Conservation (phyloP, 2,113 vertebrate species). For the Equus quagga region DNA sequence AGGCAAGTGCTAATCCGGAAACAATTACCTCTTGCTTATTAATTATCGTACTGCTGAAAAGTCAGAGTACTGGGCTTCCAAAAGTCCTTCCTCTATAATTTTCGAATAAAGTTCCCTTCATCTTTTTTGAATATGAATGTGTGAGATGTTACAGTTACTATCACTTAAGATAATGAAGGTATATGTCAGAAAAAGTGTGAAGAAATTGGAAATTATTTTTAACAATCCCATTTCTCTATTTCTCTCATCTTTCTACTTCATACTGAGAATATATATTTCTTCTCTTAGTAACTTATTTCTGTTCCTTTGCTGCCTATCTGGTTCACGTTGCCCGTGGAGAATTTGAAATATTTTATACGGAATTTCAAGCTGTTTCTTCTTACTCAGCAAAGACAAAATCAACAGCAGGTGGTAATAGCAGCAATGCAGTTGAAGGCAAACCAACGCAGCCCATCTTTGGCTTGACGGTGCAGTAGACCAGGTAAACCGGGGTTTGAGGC, state of each 20-base stretch:
- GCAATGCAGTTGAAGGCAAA: not conserved
- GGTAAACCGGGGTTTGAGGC: not conserved
- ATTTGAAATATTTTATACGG: not conserved
- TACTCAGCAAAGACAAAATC: not conserved
- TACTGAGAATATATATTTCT: not conserved
- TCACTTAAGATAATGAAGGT: not conserved
- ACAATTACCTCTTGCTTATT: not conserved
- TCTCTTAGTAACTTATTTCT: not conserved
- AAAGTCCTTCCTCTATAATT: not conserved
- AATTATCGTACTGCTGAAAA: not conserved
- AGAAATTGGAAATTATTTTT: not conserved
- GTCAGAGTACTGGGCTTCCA: not conserved
- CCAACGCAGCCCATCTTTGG: not conserved
- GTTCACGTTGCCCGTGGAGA: not conserved
- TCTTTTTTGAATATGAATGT: not conserved
- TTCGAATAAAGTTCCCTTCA: not conserved
- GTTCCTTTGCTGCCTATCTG: not conserved
- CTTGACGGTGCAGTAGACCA: not conserved
- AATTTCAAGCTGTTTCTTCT: not conserved
- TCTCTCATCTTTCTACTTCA: not conserved
- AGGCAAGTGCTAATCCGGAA: constrained; percentile 15
- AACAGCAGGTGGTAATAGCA: not conserved
- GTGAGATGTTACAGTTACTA: not conserved
- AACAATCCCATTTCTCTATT: not conserved
- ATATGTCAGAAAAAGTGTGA: not conserved